A percentile compares a stretch with the other conserved stretches of the same genome.
Conservation (phyloP, 2,888 invertebrate genomes). For the Nephrotoma guestfalica region DNA sequence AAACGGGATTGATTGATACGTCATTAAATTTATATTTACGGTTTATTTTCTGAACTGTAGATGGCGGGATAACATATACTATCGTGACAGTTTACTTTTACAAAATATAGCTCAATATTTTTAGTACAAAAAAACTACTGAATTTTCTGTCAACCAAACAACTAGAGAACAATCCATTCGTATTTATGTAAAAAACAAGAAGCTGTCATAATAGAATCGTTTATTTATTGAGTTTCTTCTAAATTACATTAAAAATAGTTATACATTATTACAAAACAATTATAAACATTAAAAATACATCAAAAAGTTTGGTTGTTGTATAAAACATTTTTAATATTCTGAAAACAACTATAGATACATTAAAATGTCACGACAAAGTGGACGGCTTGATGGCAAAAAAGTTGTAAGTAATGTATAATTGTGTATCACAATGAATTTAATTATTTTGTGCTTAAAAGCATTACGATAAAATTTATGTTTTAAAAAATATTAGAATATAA, state of each 20-base stretch:
- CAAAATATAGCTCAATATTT: no score
- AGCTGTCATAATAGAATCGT: neutral
- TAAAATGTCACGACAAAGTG: constrained; percentile 28
- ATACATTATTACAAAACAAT: neutral
- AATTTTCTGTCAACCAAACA: neutral
- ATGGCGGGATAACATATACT: no score
- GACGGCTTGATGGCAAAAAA: constrained; percentile 31
- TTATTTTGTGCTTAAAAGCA: neutral
- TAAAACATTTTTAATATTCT: neutral
- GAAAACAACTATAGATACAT: neutral
- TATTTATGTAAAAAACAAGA: neutral
- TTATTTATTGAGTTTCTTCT: neutral
- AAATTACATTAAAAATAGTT: neutral
- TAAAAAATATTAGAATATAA: neutral
- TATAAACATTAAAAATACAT: neutral
- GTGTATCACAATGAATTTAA: neutral
- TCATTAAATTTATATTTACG: no score
- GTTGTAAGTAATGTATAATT: constrained; percentile 32
- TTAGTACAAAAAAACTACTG: no score
- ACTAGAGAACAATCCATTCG: neutral
- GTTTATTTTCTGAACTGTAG: no score
- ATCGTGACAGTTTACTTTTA: no score
- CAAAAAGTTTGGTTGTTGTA: neutral
- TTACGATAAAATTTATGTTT: neutral
- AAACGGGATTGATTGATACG: no score